Conservation (phyloP, 2,113 vertebrate genomes). For the Oceanodroma tethys region DNA sequence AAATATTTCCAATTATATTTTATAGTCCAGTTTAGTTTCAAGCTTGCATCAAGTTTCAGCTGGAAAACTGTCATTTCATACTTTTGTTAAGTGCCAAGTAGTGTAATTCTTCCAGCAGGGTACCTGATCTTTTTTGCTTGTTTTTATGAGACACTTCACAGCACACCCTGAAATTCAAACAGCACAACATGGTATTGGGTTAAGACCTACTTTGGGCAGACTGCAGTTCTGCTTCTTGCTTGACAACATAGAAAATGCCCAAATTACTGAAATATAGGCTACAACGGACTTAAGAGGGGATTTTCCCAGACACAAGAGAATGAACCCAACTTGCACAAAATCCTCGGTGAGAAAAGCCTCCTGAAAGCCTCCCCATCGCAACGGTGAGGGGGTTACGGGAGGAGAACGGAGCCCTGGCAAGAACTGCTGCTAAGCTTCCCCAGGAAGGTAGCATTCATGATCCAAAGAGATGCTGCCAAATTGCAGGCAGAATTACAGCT, state of each 20-base stretch:
- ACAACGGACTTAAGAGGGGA: background rate
- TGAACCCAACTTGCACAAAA: background rate
- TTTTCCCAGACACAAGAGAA: background rate
- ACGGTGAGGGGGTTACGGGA: background rate
- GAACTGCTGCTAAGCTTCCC: background rate
- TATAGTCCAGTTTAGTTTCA: background rate
- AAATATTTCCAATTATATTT: background rate
- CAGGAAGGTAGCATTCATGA: background rate
- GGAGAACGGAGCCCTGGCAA: background rate
- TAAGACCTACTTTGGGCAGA: background rate
- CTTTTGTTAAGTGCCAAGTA: background rate
- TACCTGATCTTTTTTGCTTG: background rate
- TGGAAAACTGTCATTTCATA: background rate
- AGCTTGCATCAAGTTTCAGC: background rate
- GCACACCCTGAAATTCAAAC: background rate
- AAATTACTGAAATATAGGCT: background rate
- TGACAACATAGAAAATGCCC: background rate
- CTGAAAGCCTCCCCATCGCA: background rate
- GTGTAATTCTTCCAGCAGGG: background rate
- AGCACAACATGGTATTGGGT: rapidly evolving
- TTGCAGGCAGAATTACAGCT: background rate
- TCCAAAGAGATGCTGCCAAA: background rate
- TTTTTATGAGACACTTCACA: background rate
- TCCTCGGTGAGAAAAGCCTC: background rate
- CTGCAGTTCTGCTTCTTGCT: background rate